A percentile compares a stretch with the other conserved stretches of the same genome.
Conservation (phyloP, 2,888 invertebrate species). For the Ectropis crepuscularia region DNA sequence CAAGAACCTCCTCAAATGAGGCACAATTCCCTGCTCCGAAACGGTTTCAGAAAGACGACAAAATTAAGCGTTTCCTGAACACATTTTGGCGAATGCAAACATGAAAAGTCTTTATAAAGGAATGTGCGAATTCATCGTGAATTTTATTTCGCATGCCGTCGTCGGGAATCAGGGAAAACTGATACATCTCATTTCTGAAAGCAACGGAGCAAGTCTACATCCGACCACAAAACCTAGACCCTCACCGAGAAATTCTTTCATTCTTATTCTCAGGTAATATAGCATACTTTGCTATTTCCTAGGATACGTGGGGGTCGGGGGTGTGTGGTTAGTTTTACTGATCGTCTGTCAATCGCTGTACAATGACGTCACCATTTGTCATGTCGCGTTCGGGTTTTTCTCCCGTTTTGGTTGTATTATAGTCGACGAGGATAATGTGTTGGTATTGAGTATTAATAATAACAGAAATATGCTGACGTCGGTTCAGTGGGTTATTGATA, state of each 20-base stretch:
- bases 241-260: constrained; percentile 6
- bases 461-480: neutral
- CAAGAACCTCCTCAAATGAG: constrained; percentile 22
- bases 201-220: constrained; percentile 26
- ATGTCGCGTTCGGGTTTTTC: constrained; percentile 45
- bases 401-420: constrained; percentile 38
- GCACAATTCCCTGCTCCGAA: constrained; percentile 17
- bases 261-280: constrained; percentile 13
- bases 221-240: constrained; percentile 26
- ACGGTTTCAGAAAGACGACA: constrained; percentile 28
- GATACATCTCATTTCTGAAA: constrained; percentile 44
- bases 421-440: constrained; percentile 30
- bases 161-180: constrained; percentile 45
- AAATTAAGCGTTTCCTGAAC: constrained; percentile 37
- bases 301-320: constrained; percentile 20
- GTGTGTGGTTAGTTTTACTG: constrained; percentile 35
- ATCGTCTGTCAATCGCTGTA: constrained; percentile 44
- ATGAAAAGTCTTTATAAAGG: constrained; percentile 30
- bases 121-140: constrained; percentile 45
- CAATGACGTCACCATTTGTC: constrained; percentile 48
- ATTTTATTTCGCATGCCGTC: constrained; percentile 40
- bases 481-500: neutral
- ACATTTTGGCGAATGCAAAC: constrained; percentile 34
- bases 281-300: constrained; percentile 8
- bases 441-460: constrained; percentile 18